A percentile compares a stretch with the other conserved stretches of the same genome.
Evolutionary conservation across 2,797 vertebrate genomes (phyloP).

Genomic region (Erpetoichthys calabaricus): DNA sequence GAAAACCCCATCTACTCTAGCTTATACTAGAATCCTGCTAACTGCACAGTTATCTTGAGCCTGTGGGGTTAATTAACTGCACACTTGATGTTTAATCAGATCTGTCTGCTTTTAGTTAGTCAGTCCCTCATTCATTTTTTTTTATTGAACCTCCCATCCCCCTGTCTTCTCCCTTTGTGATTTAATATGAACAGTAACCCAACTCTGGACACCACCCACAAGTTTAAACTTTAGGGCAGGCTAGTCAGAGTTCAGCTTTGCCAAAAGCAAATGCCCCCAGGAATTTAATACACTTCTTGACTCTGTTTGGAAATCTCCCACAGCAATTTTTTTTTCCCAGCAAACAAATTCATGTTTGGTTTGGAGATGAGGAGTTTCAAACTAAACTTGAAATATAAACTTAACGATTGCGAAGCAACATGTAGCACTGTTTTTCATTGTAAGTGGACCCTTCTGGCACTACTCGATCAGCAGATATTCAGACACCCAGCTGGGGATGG

Average conservation of each 20-base stretch:
- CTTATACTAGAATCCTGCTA: neutral
- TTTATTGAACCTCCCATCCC: conserved; percentile 1
- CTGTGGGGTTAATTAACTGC: conserved; percentile 4
- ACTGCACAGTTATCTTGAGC: neutral
- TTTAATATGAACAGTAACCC: conserved; percentile 45
- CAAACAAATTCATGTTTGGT: too few species aligned
- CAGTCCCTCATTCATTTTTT: conserved; percentile 5
- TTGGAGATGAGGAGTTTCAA: too few species aligned
- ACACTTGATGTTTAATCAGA: conserved; percentile 8
- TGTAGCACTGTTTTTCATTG: too few species aligned
- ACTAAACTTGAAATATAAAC: too few species aligned
- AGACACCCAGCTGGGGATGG: too few species aligned
- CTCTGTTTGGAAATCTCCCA: conserved; percentile 8
- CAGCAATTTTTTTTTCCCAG: neutral
- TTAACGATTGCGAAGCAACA: too few species aligned
- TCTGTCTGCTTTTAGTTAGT: neutral
- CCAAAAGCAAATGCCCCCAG: conserved; percentile 17
- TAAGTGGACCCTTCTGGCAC: too few species aligned
- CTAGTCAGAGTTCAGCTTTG: conserved; percentile 11
- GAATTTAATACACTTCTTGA: conserved; percentile 11
- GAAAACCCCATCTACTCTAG: neutral
- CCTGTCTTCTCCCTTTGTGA: conserved; percentile 20
- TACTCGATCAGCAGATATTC: too few species aligned
- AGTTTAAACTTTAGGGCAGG: conserved; percentile 31
- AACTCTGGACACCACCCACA: conserved; percentile 37